phyloP scores from a whole-genome alignment of 2,888 invertebrate genomes.

The Sphecodes monilicornis region DNA sequence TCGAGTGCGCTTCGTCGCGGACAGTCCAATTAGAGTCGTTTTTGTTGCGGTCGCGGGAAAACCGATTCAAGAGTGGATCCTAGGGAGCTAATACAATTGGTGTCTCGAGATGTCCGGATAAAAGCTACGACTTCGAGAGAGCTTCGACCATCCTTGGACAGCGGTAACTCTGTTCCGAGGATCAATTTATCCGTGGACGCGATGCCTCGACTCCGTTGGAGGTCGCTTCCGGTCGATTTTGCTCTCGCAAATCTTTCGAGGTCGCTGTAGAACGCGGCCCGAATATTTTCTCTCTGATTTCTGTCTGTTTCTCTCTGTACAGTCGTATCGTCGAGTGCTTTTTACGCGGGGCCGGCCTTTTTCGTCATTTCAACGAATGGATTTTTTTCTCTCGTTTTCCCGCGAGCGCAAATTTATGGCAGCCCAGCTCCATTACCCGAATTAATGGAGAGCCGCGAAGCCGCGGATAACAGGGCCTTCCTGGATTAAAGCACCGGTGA shows the following conservation, averaged over 20 bases:
- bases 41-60: neutral
- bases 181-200: slow-evolving; percentile 15
- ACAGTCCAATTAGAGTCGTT: slow-evolving; percentile 37
- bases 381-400: neutral
- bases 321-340: neutral
- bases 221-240: neutral
- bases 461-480: neutral
- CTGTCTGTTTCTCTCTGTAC: neutral
- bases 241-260: neutral
- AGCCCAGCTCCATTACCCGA: slow-evolving; percentile 27
- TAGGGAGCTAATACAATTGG: slow-evolving; percentile 15
- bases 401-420: slow-evolving; percentile 14
- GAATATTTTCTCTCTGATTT: neutral
- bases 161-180: neutral
- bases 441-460: slow-evolving; percentile 30
- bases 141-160: neutral
- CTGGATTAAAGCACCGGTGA: slow-evolving; percentile 8
- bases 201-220: neutral
- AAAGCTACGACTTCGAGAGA: slow-evolving; percentile 4
- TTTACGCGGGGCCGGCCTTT: neutral
- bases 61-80: slow-evolving; percentile 7
- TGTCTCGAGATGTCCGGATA: slow-evolving; percentile 1
- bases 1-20: slow-evolving; percentile 3
- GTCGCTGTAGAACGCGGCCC: neutral
- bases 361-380: slow-evolving; percentile 2